Percentiles rank a stretch among this genome's conserved stretches.
These are phyloP conservation scores for Brenthis ino DNA, from an alignment of 2,888 invertebrate species.

Conservation along the genomic window DNA sequence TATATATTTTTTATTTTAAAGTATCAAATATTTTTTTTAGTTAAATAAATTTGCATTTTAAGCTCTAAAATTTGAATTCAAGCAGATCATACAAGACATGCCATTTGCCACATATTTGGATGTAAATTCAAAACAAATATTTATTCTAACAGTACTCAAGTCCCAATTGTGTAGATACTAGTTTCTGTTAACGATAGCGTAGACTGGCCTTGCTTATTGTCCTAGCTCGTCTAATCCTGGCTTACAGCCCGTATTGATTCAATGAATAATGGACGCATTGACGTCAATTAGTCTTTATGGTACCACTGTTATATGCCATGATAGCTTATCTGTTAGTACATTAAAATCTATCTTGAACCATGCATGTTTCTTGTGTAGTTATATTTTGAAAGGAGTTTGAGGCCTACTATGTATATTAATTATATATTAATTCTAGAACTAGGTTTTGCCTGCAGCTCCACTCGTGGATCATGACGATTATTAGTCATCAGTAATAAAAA, in stretches of 20 bases:
- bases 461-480: too few relatives aligned
- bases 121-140: not conserved
- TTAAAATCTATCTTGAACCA: not conserved
- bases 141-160: not conserved
- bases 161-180: constrained; percentile 7
- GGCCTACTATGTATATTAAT: too few relatives aligned
- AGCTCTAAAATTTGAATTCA: too few relatives aligned
- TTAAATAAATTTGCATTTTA: too few relatives aligned
- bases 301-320: constrained; percentile 11
- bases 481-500: too few relatives aligned
- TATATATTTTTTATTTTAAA: too few relatives aligned
- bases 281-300: constrained; percentile 27
- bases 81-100: too few relatives aligned
- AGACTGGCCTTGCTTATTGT: constrained; percentile 20
- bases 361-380: not conserved
- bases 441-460: too few relatives aligned
- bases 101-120: not conserved
- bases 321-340: constrained; percentile 9
- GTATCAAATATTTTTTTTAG: too few relatives aligned
- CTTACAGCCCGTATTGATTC: constrained; percentile 14
- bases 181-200: constrained; percentile 9
- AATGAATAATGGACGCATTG: constrained; percentile 22
- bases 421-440: too few relatives aligned
- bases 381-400: too few relatives aligned
- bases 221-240: constrained; percentile 22